Conservation (phyloP, 1,140 invertebrate genomes). For the Heterodera schachtii region DNA sequence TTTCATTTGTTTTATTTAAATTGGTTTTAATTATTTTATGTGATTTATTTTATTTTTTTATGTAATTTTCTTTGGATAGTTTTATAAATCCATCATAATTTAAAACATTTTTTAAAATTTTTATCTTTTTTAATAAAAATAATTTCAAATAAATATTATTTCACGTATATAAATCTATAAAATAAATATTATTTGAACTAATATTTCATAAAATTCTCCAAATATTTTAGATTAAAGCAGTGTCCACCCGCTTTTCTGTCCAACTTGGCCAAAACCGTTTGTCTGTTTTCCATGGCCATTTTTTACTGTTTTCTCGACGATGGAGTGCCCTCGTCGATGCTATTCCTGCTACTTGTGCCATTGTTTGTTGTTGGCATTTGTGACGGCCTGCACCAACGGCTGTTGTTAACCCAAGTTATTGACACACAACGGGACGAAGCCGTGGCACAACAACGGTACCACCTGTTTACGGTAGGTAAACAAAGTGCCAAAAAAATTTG, state of each 20-base stretch:
- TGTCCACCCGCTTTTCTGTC: neutral
- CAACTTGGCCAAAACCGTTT: neutral
- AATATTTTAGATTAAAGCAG: neutral
- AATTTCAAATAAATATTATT: no score
- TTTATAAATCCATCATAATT: no score
- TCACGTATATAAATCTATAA: no score
- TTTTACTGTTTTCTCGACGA: neutral
- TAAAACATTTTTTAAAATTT: no score
- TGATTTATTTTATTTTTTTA: no score
- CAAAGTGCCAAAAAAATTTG: no score
- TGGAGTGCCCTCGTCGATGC: neutral
- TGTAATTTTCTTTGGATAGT: no score
- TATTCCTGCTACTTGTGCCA: neutral
- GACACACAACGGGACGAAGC: neutral
- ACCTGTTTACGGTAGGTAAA: neutral
- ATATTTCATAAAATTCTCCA: no score
- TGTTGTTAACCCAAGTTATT: neutral
- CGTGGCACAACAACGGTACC: neutral
- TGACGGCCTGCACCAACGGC: neutral
- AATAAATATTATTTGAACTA: no score
- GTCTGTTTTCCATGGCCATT: neutral
- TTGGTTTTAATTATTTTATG: no score
- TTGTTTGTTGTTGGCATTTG: neutral
- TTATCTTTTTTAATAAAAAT: no score
- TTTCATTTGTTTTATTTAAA: no score